Percentiles rank a stretch among this genome's conserved stretches.
Conservation (phyloP, 2,113 vertebrate genomes). For the Maccullochella peelii region DNA sequence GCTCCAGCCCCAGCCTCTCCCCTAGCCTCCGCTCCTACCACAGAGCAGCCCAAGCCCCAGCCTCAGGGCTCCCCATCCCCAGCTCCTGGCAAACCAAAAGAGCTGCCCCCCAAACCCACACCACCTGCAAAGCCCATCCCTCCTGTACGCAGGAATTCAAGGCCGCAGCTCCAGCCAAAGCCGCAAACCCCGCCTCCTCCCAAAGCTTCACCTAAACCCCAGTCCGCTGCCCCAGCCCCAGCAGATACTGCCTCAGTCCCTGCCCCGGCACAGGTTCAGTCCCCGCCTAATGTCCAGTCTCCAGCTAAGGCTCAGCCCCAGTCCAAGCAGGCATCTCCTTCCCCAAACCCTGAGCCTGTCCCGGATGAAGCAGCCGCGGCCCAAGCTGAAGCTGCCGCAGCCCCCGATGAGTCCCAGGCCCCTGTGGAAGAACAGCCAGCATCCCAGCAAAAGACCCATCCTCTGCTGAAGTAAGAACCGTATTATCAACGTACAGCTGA, state of each 20-base stretch:
- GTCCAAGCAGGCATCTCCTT: slow-evolving; percentile 51
- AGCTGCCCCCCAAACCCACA: slow-evolving; percentile 86
- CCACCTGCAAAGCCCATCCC: slow-evolving; percentile 87
- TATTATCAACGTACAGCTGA: slow-evolving; percentile 37
- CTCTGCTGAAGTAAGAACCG: slow-evolving; percentile 95
- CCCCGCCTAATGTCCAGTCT: slow-evolving; percentile 67
- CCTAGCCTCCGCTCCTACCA: slow-evolving; percentile 85
- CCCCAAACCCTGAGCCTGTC: slow-evolving; percentile 64
- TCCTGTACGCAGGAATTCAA: slow-evolving; percentile 85
- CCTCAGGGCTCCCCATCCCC: slow-evolving; percentile 86
- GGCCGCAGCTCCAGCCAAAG: slow-evolving; percentile 85
- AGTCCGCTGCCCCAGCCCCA: slow-evolving; percentile 56
- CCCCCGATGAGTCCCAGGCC: slow-evolving; percentile 56
- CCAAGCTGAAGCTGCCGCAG: slow-evolving; percentile 58
- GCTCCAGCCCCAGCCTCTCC: slow-evolving; percentile 65
- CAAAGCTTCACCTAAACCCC: slow-evolving; percentile 74
- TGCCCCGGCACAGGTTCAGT: slow-evolving; percentile 56
- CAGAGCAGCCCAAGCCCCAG: slow-evolving; percentile 89
- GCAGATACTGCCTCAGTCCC: slow-evolving; percentile 46
- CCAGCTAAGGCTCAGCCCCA: slow-evolving; percentile 62
- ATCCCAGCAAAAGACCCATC: slow-evolving; percentile 86
- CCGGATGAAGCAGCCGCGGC: slow-evolving; percentile 61
- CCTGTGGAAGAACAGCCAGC: slow-evolving; percentile 79
- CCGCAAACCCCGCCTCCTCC: slow-evolving; percentile 82
- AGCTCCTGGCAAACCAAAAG: slow-evolving; percentile 86